A percentile compares a stretch with the other conserved stretches of the same genome.
Conservation (phyloP, 2,888 invertebrate genomes). For the Aphidoletes aphidimyza region DNA sequence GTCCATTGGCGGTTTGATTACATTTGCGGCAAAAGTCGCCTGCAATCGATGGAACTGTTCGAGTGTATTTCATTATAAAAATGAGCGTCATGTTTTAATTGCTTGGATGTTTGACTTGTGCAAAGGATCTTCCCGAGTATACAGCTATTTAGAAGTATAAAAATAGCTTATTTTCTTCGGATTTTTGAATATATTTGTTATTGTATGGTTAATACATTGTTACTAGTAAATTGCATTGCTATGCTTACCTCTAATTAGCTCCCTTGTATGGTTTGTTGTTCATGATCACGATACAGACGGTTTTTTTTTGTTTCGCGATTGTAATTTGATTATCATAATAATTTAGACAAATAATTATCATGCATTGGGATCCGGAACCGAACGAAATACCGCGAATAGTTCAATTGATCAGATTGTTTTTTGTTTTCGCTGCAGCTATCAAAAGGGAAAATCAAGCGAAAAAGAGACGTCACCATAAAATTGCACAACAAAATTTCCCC, state of each 20-base stretch:
- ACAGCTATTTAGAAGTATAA: too few species aligned
- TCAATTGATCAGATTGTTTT: too few species aligned
- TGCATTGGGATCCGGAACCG: constrained; percentile 7
- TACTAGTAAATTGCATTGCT: not conserved
- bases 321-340: not conserved
- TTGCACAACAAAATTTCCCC: too few species aligned
- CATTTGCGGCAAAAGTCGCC: too few species aligned
- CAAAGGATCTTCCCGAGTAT: not conserved
- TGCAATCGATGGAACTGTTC: too few species aligned
- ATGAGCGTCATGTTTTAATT: not conserved
- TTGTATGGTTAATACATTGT: not conserved
- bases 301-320: not conserved
- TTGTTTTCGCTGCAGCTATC: too few species aligned
- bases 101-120: not conserved
- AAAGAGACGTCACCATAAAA: too few species aligned
- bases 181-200: not conserved
- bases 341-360: constrained; percentile 9
- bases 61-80: too few species aligned
- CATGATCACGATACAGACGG: not conserved
- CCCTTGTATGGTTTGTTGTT: not conserved
- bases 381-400: too few species aligned
- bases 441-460: too few species aligned
- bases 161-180: too few species aligned
- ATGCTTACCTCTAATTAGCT: constrained; percentile 33
- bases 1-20: too few species aligned